Base-by-base conservation (phyloP, 23 tunicate species). In the Ascidia mentula region DNA sequence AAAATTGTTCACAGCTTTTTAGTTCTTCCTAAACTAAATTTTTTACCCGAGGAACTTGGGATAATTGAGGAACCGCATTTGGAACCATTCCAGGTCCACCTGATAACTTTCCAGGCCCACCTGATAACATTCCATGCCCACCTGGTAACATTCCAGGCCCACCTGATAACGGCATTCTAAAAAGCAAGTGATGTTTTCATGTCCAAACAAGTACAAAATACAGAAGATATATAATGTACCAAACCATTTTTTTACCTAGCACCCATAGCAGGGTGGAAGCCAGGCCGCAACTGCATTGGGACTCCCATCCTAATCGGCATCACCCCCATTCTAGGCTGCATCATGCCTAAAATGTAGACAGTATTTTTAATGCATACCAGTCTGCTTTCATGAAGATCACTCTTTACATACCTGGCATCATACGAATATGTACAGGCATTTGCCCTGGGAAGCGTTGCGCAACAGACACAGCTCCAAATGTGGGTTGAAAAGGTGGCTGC, bases 291-390 rank as follows among this genome's bases (percentile, higher is more conserved):
- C 46, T 91, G 97, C 97, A 91, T 91, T 0, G 97, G 97, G 59
- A 91, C 36, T 38, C 97, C 90, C 90, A 91, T 91, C 38, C 97
- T 72, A 30, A 91, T 85, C 38, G 97, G 97, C 90, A 91, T 85
- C 77, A 91, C 78, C 70, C 97, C 90, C 80, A 91, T 86, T 40
- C 97, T 40, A 4, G 76, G 87, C 5, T 60, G 87, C 90, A 85
- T 81, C 89, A 90, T 80, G 61, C 83, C 83, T 22, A n/a, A n/a
- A n/a, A n/a, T n/a, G n/a, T n/a, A n/a, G n/a, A n/a, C n/a, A n/a
- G n/a, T n/a, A n/a, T n/a, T n/a, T n/a, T n/a, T n/a, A n/a, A n/a
- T n/a, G n/a, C n/a, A n/a, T n/a, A n/a, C n/a, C n/a, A n/a, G n/a
- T n/a, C n/a, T n/a, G n/a, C n/a, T n/a, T n/a, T n/a, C n/a, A n/a